Base-by-base conservation (phyloP, 92 coral and sea anemone genomes). In the Galaxea fascicularis region DNA sequence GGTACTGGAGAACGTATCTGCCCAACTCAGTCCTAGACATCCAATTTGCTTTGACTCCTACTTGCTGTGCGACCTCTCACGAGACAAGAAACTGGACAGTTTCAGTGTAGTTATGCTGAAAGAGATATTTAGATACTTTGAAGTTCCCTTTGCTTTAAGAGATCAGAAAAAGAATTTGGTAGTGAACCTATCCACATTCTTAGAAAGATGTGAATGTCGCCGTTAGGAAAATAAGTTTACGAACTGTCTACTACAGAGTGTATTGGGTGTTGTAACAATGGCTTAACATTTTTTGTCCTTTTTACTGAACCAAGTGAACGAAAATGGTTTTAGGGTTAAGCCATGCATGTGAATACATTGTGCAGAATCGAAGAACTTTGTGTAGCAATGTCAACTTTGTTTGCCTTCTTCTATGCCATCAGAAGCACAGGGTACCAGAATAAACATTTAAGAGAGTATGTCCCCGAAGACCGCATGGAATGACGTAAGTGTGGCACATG, bases 61-160 rank as follows among this genome's bases (percentile, higher is more conserved):
- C 44, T 58, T 74, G 60, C 49, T 53, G 59, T 87, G 90, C 49
- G 90, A 87, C 54, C 68, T 74, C 41, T 18, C 67, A 18, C 76
- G 71, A 56, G 68, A 65, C 45, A 51, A 76, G 45, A 53, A 74
- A 87, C 91, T 87, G 1, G 87, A 64, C 35, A 51, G 29, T 12
- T 80, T 87, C 66, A 60, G 86, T 60, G 87, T 87, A 26, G 76
- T 51, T 44, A 85, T 85, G 83, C 89, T 85, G 66, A 85, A 85
- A 62, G 78, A 78, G 41, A 68, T 77, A 20, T n/a, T n/a, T n/a
- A n/a, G n/a, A n/a, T n/a, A n/a, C 52, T 85, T 85, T 85, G 84
- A 85, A 10, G 30, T 85, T 68, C 68, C 77, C 60, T 65, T 85
- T 68, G 56, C 49, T 31, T 85, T 85, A 24, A 67, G 31, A 69